Evolutionary conservation across 2,888 invertebrate species (phyloP), one percentile per base, ranked within the genome.

Genomic region (Zelleria hepariella): DNA sequence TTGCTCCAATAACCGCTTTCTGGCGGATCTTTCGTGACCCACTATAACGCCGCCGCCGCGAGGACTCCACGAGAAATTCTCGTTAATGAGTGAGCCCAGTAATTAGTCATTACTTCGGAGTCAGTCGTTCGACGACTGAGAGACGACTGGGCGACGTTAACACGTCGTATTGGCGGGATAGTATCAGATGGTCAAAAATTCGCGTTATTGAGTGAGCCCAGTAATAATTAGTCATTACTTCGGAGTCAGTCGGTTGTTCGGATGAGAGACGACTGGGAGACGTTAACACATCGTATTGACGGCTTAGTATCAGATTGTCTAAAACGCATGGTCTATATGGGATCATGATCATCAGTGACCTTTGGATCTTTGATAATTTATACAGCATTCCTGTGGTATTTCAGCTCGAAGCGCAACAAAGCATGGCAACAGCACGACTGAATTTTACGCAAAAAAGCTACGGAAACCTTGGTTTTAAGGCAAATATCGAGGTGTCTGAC

Each of bases 141-240:
- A 23, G 51, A 18, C 3, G 8, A 51, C 21, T 51, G 32, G 32
- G 32, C 32, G 32, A 15, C 10, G 32, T 42, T 42, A 42, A 42
- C 32, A 42, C 32, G 32, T 42, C 32, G 32, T 42, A 42, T 42
- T 15, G 32, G 32, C 32, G 32, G 15, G 32, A 10, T 42, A 15
- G 32, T 15, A 42, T n/a, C n/a, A n/a, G n/a, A n/a, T n/a, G n/a
- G n/a, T n/a, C n/a, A 42, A 15, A 57, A 68, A 68, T 66, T 68
- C 63, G 65, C 63, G 67, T 66, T 69, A 69, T 68, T 69, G 69
- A 69, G 69, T 67, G 61, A 63, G 67, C 63, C 60, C 63, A 56
- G 66, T 68, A 69, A n/a, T n/a, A n/a, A 69, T 69, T 69, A 69
- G 69, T 67, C 69, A 69, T 69, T 69, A 65, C 69, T 67, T 69